Evolutionary conservation across 1,140 invertebrate species (phyloP).

Genomic region (Drosophila yakuba): DNA sequence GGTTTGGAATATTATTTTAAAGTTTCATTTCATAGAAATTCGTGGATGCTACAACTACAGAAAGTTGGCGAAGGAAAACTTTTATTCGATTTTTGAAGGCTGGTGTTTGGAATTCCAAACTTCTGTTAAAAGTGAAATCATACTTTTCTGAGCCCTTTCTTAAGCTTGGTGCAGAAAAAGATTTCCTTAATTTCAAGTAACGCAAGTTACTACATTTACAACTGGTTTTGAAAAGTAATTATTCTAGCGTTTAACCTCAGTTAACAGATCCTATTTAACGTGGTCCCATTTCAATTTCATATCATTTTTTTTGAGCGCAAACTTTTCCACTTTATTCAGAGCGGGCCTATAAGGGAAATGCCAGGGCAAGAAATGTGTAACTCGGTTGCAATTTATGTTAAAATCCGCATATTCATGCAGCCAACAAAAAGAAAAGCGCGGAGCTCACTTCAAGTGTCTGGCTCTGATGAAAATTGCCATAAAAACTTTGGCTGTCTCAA

Average conservation of each 20-base stretch:
- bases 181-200: no score
- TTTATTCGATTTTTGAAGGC: background rate
- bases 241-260: slow-evolving; percentile 19
- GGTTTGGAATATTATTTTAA: no score
- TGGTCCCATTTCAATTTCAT: slow-evolving; percentile 26
- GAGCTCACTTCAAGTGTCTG: slow-evolving; percentile 59
- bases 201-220: no score
- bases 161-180: no score
- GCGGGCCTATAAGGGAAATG: slow-evolving; percentile 50
- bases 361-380: slow-evolving; percentile 42
- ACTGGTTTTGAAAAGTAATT: slow-evolving; percentile 17
- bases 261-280: slow-evolving; percentile 6
- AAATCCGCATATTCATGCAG: slow-evolving; percentile 58
- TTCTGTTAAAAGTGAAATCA: no score
- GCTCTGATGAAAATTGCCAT: slow-evolving; percentile 63
- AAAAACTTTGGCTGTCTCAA: slow-evolving; percentile 80
- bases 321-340: slow-evolving; percentile 65
- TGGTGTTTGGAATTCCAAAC: no score
- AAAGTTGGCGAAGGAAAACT: background rate
- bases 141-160: no score
- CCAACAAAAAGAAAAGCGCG: slow-evolving; percentile 12
- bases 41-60: no score
- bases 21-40: no score
- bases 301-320: slow-evolving; percentile 43
- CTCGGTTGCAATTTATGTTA: slow-evolving; percentile 66